Evolutionary conservation across 2,113 vertebrate genomes (phyloP).

Genomic region (Atlantisia rogersi): DNA sequence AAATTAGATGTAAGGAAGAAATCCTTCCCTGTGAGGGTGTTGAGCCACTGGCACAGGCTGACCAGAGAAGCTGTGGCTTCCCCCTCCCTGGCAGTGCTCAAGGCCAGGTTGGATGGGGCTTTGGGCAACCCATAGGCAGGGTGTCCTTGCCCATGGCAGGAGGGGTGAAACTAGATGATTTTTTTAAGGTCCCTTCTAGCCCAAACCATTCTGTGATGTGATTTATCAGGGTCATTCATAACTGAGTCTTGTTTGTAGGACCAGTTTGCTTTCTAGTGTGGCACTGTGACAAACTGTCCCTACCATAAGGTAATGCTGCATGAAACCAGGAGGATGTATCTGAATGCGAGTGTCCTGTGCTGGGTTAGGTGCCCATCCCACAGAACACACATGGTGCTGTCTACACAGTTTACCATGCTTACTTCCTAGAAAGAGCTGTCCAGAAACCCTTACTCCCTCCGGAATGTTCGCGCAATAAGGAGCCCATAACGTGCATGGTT

Average conservation of each 20-base stretch:
- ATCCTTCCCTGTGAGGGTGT: too few relatives aligned
- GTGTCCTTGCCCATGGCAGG: too few relatives aligned
- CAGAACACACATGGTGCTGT: background rate
- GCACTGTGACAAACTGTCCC: background rate
- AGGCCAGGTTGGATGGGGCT: too few relatives aligned
- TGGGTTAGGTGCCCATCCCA: accelerated
- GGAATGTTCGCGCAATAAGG: background rate
- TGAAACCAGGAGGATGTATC: accelerated
- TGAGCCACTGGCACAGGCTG: too few relatives aligned
- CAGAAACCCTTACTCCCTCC: background rate
- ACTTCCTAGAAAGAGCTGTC: background rate
- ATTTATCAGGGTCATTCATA: background rate
- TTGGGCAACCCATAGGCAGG: too few relatives aligned
- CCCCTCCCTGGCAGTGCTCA: too few relatives aligned
- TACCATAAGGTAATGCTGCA: background rate
- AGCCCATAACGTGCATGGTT: background rate
- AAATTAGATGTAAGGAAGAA: too few relatives aligned
- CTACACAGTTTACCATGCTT: accelerated
- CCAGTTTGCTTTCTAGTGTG: background rate
- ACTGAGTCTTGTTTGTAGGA: background rate
- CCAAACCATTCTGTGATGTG: too few relatives aligned
- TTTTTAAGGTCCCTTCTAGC: too few relatives aligned
- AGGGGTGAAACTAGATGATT: too few relatives aligned
- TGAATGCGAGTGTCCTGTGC: accelerated
- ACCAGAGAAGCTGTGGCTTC: too few relatives aligned